These are phyloP conservation scores for Prionace glauca DNA, from an alignment of 2,797 vertebrate genomes.

Conservation along the genomic window DNA sequence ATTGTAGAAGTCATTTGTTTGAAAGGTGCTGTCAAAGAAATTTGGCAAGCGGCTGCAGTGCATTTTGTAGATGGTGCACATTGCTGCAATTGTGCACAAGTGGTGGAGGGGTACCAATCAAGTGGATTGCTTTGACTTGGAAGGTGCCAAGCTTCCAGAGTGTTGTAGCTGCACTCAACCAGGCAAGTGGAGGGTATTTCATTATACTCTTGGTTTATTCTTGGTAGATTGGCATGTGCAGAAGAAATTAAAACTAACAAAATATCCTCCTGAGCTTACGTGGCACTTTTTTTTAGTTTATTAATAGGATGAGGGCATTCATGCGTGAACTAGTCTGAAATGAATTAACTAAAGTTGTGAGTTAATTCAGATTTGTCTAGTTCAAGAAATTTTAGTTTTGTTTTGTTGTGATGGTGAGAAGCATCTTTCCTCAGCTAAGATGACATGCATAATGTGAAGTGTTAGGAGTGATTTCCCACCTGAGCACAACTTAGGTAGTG, in stretches of 20 bases:
- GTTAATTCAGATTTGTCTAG: conserved; percentile 9
- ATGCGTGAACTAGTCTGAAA: not conserved
- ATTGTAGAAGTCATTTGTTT: no score
- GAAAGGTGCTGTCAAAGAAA: no score
- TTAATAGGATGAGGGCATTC: conserved; percentile 11
- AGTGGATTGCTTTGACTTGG: no score
- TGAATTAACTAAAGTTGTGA: not conserved
- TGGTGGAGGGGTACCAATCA: no score
- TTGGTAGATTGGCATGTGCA: no score
- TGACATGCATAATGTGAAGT: not conserved
- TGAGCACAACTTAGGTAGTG: not conserved
- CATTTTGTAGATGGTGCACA: no score
- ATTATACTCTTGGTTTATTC: no score
- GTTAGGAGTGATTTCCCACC: not conserved
- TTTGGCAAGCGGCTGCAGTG: no score
- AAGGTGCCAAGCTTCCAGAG: no score
- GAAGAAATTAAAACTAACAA: not conserved
- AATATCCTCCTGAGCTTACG: not conserved
- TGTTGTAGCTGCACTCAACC: no score
- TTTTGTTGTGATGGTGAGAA: not conserved
- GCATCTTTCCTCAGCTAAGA: not conserved
- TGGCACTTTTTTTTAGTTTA: not conserved
- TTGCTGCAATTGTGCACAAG: no score
- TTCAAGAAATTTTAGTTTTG: not conserved
- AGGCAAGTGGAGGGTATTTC: no score